Base-by-base conservation (phyloP, 2,888 invertebrate species). In the Leucozona laternaria region DNA sequence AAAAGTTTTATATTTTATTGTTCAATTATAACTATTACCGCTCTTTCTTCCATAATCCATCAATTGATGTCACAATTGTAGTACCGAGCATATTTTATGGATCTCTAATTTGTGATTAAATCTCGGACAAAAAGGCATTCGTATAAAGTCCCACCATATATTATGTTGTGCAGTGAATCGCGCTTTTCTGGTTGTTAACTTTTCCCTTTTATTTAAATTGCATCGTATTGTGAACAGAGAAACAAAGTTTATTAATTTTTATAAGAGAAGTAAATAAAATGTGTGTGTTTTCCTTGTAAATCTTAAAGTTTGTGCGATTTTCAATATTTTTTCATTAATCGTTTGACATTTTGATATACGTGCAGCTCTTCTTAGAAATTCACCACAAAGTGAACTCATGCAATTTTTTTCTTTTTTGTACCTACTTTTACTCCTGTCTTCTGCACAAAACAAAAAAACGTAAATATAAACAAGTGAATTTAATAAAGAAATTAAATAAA, bases 381-480 rank as follows among this genome's bases (percentile, higher is more conserved):
- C 86, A 86, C 86, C 86, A 82, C 86, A 75, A 40, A 48, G 82
- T 82, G 86, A 86, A 86, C 82, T 82, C 86, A 86, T 82, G 73
- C 86, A 82, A 71, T 68, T 62, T 45, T 37, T 45, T 40, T 22
- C n/a, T 40, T 10, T 37, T 11, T 25, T 50, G 48, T 28, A 11
- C 34, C 34, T 64, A 62, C 40, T 55, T 60, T 50, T 79, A 50
- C 72, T 85, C 22, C 22, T 77, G 75, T 64, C 68, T 75, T 75
- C 81, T 66, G 37, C 40, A 34, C 58, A 71, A 82, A 75, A 53
- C 71, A 77, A 82, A 71, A 55, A 60, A 77, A 86, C 82, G 86
- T 86, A 86, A 86, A 86, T 86, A 86, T 79, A 86, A 86, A 86
- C 86, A 86, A 88, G 88, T 88, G 11, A 58, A 71, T 85, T 48